A percentile compares a stretch with the other conserved stretches of the same genome.
Evolutionary conservation across 2,888 invertebrate genomes (phyloP).

Genomic region (Sarcophaga subvicina): DNA sequence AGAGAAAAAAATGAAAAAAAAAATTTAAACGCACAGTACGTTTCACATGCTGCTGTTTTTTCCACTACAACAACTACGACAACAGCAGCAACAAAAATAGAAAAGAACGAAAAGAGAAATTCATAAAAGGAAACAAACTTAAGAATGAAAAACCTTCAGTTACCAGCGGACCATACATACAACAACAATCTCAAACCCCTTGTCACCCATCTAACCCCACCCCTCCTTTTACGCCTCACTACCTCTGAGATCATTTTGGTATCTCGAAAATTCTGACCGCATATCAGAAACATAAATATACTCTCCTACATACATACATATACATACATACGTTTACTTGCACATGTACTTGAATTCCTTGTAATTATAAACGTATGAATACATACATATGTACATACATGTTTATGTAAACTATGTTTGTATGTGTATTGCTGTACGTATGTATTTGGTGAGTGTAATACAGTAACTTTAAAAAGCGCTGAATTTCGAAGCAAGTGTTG

Average conservation of each 20-base stretch:
- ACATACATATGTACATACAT: neutral
- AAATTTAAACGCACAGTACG: slow-evolving; percentile 20
- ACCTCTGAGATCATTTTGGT: neutral
- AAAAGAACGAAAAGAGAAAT: neutral
- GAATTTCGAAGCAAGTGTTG: too few species aligned
- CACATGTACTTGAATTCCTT: neutral
- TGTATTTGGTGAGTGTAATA: neutral
- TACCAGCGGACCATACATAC: neutral
- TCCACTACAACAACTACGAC: neutral
- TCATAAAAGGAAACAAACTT: slow-evolving; percentile 41
- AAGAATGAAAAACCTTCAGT: slow-evolving; percentile 46
- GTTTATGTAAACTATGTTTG: neutral
- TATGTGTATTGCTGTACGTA: neutral
- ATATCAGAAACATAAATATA: slow-evolving; percentile 32
- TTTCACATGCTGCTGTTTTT: slow-evolving; percentile 29
- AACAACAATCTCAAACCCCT: neutral
- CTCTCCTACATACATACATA: neutral
- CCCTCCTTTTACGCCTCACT: neutral
- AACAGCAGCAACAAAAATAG: neutral
- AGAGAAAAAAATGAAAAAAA: too few species aligned
- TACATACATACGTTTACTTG: neutral
- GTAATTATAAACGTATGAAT: neutral
- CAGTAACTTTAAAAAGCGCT: too few species aligned
- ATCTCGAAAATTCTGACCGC: slow-evolving; percentile 52
- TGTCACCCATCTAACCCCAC: neutral